A percentile compares a stretch with the other conserved stretches of the same genome.
These are phyloP conservation scores for Cantharis flavilabris DNA, from an alignment of 2,888 invertebrate genomes.

Conservation along the genomic window DNA sequence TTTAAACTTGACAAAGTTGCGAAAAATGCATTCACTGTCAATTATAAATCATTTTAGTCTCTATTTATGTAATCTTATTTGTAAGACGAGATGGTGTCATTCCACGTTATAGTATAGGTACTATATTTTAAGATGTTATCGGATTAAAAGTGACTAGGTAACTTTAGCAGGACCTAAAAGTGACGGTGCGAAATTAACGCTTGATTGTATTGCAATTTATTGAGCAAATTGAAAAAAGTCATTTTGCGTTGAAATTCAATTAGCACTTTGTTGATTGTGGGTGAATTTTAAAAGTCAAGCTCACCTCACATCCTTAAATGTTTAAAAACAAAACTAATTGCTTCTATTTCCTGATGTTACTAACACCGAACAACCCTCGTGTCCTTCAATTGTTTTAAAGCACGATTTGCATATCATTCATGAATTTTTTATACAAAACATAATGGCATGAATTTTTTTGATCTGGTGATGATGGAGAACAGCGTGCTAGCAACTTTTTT, in stretches of 20 bases:
- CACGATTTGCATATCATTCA: neutral
- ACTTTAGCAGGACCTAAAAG: neutral
- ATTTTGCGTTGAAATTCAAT: neutral
- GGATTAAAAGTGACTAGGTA: neutral
- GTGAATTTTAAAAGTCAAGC: neutral
- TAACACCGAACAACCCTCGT: neutral
- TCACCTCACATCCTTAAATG: neutral
- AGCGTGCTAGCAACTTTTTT: neutral
- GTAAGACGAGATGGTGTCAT: neutral
- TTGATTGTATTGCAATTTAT: neutral
- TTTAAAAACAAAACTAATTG: neutral
- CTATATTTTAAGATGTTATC: neutral
- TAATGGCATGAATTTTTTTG: neutral
- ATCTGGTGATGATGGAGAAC: neutral
- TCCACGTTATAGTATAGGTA: neutral
- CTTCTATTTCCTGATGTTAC: neutral
- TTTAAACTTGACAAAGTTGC: neutral
- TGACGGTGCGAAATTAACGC: neutral
- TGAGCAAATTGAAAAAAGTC: neutral
- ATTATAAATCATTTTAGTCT: neutral
- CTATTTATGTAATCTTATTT: neutral
- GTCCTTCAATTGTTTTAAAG: neutral
- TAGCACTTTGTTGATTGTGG: neutral
- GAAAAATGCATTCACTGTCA: neutral
- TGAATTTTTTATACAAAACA: neutral